Percentiles rank a stretch among this genome's conserved stretches.
phyloP scores from a whole-genome alignment of 2,888 invertebrate species.

The Drosophila limbata region DNA sequence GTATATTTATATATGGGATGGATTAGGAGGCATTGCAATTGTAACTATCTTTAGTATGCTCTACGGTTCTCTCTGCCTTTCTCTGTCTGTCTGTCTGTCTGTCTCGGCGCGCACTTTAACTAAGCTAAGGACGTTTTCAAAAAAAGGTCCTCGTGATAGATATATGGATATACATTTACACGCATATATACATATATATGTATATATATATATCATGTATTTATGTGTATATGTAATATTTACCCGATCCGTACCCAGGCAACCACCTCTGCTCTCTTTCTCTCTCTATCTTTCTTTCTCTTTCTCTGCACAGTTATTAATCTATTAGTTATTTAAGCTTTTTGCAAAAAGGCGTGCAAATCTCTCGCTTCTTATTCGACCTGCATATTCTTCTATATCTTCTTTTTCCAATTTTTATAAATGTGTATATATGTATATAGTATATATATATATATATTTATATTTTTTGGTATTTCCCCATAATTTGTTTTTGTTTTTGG shows the following conservation, averaged over 20 bases:
- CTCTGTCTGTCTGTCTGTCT: conserved; percentile 5
- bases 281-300: neutral
- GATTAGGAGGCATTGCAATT: conserved; percentile 40
- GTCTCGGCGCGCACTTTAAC: conserved; percentile 42
- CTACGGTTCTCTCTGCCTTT: conserved; percentile 22
- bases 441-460: conserved; percentile 9
- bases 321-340: conserved; percentile 69
- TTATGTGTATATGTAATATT: conserved; percentile 21
- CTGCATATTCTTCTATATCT: neutral
- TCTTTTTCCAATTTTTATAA: conserved; percentile 5
- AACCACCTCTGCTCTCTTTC: conserved; percentile 2
- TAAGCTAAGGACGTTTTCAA: conserved; percentile 82
- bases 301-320: conserved; percentile 50
- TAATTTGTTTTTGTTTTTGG: conserved; percentile 16
- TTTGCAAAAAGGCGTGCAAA: conserved; percentile 58
- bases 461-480: conserved; percentile 15
- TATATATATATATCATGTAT: conserved; percentile 20
- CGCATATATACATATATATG: conserved; percentile 29
- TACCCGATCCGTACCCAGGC: conserved; percentile 34
- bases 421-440: conserved; percentile 4
- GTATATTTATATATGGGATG: conserved; percentile 28
- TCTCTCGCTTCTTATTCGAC: conserved; percentile 4
- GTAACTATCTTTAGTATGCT: conserved; percentile 38
- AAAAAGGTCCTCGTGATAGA: conserved; percentile 74
- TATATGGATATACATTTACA: conserved; percentile 28